These are phyloP conservation scores for Poecilia picta DNA, from an alignment of 2,797 vertebrate species.

Conservation along the genomic window DNA sequence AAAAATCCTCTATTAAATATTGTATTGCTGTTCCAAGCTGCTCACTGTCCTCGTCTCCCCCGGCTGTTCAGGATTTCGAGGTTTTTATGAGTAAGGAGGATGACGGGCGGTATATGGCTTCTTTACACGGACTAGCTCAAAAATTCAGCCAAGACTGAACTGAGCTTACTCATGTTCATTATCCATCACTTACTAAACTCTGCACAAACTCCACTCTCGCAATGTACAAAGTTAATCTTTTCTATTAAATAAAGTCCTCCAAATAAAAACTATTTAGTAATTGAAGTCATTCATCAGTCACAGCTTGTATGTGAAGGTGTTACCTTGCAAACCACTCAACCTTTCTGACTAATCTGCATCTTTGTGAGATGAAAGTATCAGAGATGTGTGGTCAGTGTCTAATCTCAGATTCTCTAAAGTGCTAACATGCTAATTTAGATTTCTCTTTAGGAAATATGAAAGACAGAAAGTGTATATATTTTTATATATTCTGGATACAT, in stretches of 20 bases:
- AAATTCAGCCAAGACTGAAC: neutral
- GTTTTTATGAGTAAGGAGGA: constrained; percentile 39
- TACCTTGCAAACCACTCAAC: neutral
- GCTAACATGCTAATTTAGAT: neutral
- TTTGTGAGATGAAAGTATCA: neutral
- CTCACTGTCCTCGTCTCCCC: constrained; percentile 6
- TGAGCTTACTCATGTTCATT: neutral
- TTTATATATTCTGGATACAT: neutral
- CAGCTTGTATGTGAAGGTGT: neutral
- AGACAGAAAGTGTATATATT: neutral
- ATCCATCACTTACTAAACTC: neutral
- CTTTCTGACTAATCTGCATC: neutral
- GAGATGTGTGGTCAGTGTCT: neutral
- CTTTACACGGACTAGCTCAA: neutral
- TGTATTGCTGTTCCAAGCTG: constrained; percentile 5
- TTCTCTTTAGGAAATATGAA: neutral
- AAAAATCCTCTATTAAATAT: constrained; percentile 14
- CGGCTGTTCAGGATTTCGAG: constrained; percentile 32
- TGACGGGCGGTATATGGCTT: constrained; percentile 54
- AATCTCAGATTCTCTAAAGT: neutral
- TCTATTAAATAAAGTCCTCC: neutral
- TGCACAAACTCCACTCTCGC: neutral
- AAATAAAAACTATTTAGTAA: neutral
- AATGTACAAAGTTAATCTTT: neutral
- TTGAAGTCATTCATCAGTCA: neutral